Evolutionary conservation across 2,888 invertebrate species (phyloP).

Genomic region (Meteorus colon): DNA sequence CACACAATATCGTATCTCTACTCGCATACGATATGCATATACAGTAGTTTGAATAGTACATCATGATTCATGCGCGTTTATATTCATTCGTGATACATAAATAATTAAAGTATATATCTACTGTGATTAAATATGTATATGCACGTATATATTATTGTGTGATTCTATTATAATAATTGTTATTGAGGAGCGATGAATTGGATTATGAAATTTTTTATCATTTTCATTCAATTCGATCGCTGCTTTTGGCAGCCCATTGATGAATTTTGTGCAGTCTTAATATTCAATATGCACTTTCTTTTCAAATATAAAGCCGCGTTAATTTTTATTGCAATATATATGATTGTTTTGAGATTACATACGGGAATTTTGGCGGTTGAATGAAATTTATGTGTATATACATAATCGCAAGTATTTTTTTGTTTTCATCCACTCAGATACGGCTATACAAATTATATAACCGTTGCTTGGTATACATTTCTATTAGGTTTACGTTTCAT

Average conservation of each 20-base stretch:
- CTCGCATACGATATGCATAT: slow-evolving; percentile 5
- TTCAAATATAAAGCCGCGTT: neutral
- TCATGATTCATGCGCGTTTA: slow-evolving; percentile 22
- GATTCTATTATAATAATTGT: neutral
- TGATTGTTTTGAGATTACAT: neutral
- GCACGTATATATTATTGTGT: neutral
- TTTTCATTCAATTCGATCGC: neutral
- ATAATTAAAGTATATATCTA: slow-evolving; percentile 16
- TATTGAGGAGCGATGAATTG: slow-evolving; percentile 9
- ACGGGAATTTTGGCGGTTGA: neutral
- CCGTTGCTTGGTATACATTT: neutral
- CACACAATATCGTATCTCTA: neutral
- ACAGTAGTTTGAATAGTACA: neutral
- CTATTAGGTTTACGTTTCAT: neutral
- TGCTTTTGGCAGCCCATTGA: slow-evolving; percentile 37
- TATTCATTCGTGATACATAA: neutral
- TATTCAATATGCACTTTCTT: slow-evolving; percentile 1
- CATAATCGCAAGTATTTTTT: neutral
- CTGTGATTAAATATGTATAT: slow-evolving; percentile 11
- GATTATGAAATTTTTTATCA: neutral
- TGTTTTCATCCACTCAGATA: neutral
- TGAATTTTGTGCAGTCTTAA: slow-evolving; percentile 4
- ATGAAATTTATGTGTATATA: slow-evolving; percentile 16
- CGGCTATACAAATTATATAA: slow-evolving; percentile 6
- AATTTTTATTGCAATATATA: neutral